Base-by-base conservation (phyloP, 2,797 vertebrate species). In the Arremon brunneinucha region DNA sequence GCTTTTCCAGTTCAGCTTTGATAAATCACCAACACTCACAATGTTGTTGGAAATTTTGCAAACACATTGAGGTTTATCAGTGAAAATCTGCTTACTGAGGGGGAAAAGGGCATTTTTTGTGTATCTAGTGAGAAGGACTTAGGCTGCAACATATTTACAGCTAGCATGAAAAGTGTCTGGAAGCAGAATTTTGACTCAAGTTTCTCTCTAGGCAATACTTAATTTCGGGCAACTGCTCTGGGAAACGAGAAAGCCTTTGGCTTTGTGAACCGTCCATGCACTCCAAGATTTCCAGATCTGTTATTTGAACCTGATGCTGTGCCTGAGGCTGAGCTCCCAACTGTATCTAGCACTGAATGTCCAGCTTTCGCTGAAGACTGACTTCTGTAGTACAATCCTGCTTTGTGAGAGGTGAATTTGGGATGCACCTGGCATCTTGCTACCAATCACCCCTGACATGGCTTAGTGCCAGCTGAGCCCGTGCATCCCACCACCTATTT, bases 1-100 rank as follows among this genome's bases (percentile, higher is more conserved):
- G 80, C 87, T 94, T 88, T 96, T 91, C 87, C 94, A 93, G 67
- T 90, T 94, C 70, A 60, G 80, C n/a, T 93, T 86, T 94, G 89
- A 69, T 95, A 84, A 44, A 49, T 84, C 67, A 94, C 44, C 76
- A 90, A 72, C 55, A 69, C 32, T 88, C 59, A 52, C 81, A 93
- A 67, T 3, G 2, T 46, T 76, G 67, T 23, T 86, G 85, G 74
- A 83, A 76, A 86, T 86, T 88, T 79, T 94, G 87, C 63, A 76
- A 94, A 82, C 22, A 44, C 4, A 3, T 64, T 79, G 79, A 93
- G 56, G 44, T 79, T 89, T 84, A 81, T 69, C 60, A 60, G 63
- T 46, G 35, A 77, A 86, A 93, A 91, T 67, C 71, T 83, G 78
- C 62, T 93, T 75, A 46, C 11, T 28, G n/a, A 55, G 30, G 22